Base-by-base conservation (phyloP, 2,888 invertebrate genomes). In the Eumerus sabulonum region DNA sequence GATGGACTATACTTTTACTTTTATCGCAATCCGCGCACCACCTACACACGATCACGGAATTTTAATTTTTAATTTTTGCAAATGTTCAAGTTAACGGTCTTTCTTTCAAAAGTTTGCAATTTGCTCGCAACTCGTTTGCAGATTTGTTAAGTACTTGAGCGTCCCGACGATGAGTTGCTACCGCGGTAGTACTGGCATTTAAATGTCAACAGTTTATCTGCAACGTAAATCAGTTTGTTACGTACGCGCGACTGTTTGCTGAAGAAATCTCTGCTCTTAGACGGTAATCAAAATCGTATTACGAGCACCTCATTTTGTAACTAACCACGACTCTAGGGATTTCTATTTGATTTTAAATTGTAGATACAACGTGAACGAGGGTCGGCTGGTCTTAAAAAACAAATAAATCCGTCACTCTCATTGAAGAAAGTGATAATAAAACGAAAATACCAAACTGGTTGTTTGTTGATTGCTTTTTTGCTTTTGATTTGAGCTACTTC, bases 131-230 rank as follows among this genome's bases (percentile, higher is more conserved):
- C n/a, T 27, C 27, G 27, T 27, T 7, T 27, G 27, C 27, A 2
- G 27, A 27, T 27, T 27, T 27, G 27, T 27, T 27, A 7, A 27
- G 27, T 7, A 7, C 7, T 27, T 27, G 27, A 27, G 3, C 2
- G 7, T 27, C 27, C 2, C 27, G 27, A 11, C 40, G n/a, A 40
- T 3, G 40, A 9, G 51, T 17, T 72, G 62, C 66, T 38, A 72
- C 56, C 40, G 51, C 47, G 27, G 53, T 51, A n/a, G 40, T 40
- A 40, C 62, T 77, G 77, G 63, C 77, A 77, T 77, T 77, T 73
- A 77, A 77, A 77, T 77, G 73, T 68, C 73, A 77, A 16, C 40
- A 42, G 18, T 62, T 59, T 44, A 68, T 74, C 18, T 56, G 18
- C 50, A 50, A 40, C 60, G 59, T 64, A 59, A 59, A 71, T 62